Base-by-base conservation (phyloP, 2,888 invertebrate genomes). In the Hybos culiciformis region DNA sequence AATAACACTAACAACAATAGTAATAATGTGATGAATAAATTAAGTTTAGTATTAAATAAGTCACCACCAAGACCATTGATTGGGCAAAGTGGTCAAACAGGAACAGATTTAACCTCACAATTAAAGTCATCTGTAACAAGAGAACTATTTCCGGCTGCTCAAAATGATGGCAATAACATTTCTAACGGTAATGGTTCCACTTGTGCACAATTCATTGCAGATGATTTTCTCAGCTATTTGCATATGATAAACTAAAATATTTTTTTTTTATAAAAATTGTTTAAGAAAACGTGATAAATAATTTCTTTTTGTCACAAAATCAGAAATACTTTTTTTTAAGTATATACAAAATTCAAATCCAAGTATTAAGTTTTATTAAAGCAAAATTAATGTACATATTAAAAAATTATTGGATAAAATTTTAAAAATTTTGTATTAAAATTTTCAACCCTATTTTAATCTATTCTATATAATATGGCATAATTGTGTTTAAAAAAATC, bases 151-250 rank as follows among this genome's bases (percentile, higher is more conserved):
- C 34, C 34, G 4, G 7, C 34, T 11, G 11, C 15, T 11, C 17
- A 33, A 5, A 18, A 33, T 15, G 11, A 6, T 7, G 20, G 20
- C 19, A 36, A 20, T 19, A 20, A 19, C 12, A 19, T 34, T 29
- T 26, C 41, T 9, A 23, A 42, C 37, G 36, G 42, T 36, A 37
- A 42, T 37, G 29, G 36, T 6, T 42, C 39, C 4, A 41, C 47
- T 26, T 62, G 70, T 70, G 67, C 75, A 55, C 75, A 75, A 61
- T 70, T 76, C 47, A 73, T 76, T 61, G 74, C 75, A 46, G 75
- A 73, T 60, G 73, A 75, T 58, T 74, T 74, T 62, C 71, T 74
- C 53, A 70, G 74, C 59, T 75, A 75, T 61, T 62, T 75, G 54
- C 75, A 74, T 62, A 73, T 73, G 64, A 72, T 74, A 61, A 74